These are phyloP conservation scores for Megatriorchis doriae DNA, from an alignment of 2,113 vertebrate genomes.

Conservation along the genomic window DNA sequence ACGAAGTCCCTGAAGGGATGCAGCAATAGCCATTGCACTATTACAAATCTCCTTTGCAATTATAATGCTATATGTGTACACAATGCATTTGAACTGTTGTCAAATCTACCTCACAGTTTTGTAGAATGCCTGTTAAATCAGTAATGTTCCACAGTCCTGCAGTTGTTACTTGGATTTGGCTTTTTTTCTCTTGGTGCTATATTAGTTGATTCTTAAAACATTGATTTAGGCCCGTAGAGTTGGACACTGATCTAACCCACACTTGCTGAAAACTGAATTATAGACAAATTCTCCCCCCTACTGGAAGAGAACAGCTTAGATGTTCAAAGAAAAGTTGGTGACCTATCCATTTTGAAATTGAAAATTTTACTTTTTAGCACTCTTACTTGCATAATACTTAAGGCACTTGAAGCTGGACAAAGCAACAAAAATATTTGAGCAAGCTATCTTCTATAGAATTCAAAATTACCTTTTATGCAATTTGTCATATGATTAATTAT, in stretches of 20 bases:
- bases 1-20: not conserved
- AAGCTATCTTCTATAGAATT: not conserved
- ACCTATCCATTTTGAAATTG: not conserved
- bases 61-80: conserved; percentile 5
- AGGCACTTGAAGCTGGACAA: not conserved
- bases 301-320: conserved; percentile 6
- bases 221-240: conserved; percentile 44
- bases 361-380: not conserved
- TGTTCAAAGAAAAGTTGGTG: not conserved
- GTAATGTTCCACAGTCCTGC: conserved; percentile 16
- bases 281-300: not conserved
- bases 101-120: conserved; percentile 14
- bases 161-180: conserved; percentile 19
- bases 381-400: not conserved
- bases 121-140: conserved; percentile 11
- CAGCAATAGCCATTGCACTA: not conserved
- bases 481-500: not conserved
- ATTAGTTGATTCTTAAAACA: conserved; percentile 51
- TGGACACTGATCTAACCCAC: conserved; percentile 6
- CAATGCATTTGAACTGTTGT: not conserved
- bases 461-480: not conserved
- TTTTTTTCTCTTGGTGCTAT: conserved; percentile 27
- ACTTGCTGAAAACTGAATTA: conserved; percentile 36
- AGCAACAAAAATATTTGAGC: not conserved
- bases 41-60: not conserved